Conservation (phyloP, 1,140 invertebrate species). For the Drosophila auraria region DNA sequence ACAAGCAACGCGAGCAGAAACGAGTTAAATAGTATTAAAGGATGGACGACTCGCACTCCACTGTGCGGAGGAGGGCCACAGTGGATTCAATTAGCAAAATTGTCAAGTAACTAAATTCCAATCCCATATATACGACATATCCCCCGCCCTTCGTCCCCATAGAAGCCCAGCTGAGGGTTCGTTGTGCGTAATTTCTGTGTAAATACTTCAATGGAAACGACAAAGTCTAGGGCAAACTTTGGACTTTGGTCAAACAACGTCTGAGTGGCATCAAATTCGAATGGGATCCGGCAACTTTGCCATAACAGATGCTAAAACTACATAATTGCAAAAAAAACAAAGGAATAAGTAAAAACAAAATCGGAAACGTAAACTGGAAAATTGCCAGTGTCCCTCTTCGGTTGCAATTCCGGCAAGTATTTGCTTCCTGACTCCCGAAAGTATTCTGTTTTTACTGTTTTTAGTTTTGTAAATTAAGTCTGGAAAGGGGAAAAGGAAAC, state of each 20-base stretch:
- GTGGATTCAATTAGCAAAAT: constrained; percentile 70
- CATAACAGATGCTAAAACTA: constrained; percentile 48
- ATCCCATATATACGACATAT: constrained; percentile 42
- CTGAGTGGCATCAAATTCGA: constrained; percentile 60
- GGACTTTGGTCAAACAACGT: constrained; percentile 50
- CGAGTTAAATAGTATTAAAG: constrained; percentile 40
- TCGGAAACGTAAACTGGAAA: constrained; percentile 16
- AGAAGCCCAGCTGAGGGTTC: constrained; percentile 12
- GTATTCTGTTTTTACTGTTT: constrained; percentile 19
- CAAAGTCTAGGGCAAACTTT: constrained; percentile 54
- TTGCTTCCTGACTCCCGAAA: constrained; percentile 38
- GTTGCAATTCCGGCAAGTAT: constrained; percentile 41
- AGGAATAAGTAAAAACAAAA: constrained; percentile 15
- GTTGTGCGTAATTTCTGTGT: constrained; percentile 65
- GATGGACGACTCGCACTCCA: not conserved
- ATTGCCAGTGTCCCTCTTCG: constrained; percentile 11
- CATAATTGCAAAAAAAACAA: constrained; percentile 31
- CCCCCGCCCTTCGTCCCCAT: constrained; percentile 4
- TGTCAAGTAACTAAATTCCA: constrained; percentile 53
- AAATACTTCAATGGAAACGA: constrained; percentile 63
- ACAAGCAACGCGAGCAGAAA: constrained; percentile 28
- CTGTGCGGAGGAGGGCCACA: not conserved
- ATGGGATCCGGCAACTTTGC: constrained; percentile 41
- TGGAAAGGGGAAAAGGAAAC: not conserved
- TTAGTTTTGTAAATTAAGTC: constrained; percentile 48